phyloP scores from a whole-genome alignment of 2,113 vertebrate genomes.

The Larimichthys crocea region DNA sequence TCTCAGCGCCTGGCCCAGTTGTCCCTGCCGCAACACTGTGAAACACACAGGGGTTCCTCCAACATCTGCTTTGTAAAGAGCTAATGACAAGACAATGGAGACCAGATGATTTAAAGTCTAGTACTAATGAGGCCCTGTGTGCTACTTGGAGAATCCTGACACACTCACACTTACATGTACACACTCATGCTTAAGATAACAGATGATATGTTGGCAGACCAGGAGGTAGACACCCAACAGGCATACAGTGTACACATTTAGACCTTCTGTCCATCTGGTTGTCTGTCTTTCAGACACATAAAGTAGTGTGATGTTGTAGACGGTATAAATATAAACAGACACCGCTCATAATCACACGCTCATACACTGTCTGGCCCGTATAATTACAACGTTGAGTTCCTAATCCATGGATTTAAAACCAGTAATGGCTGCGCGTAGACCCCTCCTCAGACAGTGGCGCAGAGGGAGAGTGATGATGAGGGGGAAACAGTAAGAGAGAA shows the following conservation, averaged over 20 bases:
- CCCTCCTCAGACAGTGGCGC: slow-evolving; percentile 81
- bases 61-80: slow-evolving; percentile 85
- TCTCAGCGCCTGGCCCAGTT: slow-evolving; percentile 65
- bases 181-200: slow-evolving; percentile 60
- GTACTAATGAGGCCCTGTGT: slow-evolving; percentile 82
- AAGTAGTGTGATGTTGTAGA: slow-evolving; percentile 28
- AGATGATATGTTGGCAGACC: slow-evolving; percentile 58
- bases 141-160: slow-evolving; percentile 71
- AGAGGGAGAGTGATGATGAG: slow-evolving; percentile 72
- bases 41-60: slow-evolving; percentile 79
- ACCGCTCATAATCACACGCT: slow-evolving; percentile 16
- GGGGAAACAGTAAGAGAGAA: slow-evolving; percentile 73
- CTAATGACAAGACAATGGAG: slow-evolving; percentile 83
- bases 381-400: slow-evolving; percentile 87
- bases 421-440: slow-evolving; percentile 76
- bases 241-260: slow-evolving; percentile 45
- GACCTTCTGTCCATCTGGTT: slow-evolving; percentile 46
- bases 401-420: slow-evolving; percentile 87
- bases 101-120: slow-evolving; percentile 77
- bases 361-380: slow-evolving; percentile 51
- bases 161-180: slow-evolving; percentile 47
- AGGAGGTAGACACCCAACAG: slow-evolving; percentile 62
- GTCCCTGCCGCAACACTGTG: slow-evolving; percentile 76
- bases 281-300: slow-evolving; percentile 45
- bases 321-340: slow-evolving; percentile 39